phyloP scores from a whole-genome alignment of 2,888 invertebrate genomes.

The Aleiodes testaceus region DNA sequence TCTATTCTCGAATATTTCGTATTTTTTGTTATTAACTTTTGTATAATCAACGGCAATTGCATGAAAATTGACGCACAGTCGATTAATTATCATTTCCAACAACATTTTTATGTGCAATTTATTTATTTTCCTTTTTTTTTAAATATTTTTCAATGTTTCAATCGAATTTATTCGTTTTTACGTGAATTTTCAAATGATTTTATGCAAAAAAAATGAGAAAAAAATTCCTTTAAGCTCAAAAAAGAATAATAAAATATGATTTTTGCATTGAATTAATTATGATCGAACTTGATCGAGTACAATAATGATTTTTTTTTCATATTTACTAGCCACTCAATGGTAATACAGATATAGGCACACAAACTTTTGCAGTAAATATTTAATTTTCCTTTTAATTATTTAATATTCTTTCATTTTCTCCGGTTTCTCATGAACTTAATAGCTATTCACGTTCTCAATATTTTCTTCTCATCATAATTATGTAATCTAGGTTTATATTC shows the following conservation, averaged over 20 bases:
- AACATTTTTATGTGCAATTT: not conserved
- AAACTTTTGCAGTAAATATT: conserved; percentile 23
- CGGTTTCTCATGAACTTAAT: not conserved
- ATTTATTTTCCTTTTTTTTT: not conserved
- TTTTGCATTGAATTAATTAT: not conserved
- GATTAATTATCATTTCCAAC: not conserved
- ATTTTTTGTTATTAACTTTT: conserved; percentile 2
- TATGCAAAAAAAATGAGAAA: too few relatives aligned
- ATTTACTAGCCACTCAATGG: conserved; percentile 28
- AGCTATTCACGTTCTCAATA: not conserved
- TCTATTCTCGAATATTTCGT: not conserved
- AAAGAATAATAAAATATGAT: not conserved
- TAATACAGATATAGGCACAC: conserved; percentile 31
- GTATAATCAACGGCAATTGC: conserved; percentile 7
- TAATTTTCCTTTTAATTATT: not conserved
- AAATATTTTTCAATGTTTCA: not conserved
- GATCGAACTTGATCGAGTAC: conserved; percentile 29
- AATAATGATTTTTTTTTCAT: not conserved
- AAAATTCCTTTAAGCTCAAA: not conserved
- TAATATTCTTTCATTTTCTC: not conserved
- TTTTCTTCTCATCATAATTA: not conserved
- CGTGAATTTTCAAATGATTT: too few relatives aligned
- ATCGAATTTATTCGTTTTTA: too few relatives aligned
- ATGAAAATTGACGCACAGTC: not conserved
- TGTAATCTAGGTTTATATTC: not conserved